A percentile compares a stretch with the other conserved stretches of the same genome.
phyloP scores from a whole-genome alignment of 2,797 vertebrate species.

The Pipistrellus nathusii region DNA sequence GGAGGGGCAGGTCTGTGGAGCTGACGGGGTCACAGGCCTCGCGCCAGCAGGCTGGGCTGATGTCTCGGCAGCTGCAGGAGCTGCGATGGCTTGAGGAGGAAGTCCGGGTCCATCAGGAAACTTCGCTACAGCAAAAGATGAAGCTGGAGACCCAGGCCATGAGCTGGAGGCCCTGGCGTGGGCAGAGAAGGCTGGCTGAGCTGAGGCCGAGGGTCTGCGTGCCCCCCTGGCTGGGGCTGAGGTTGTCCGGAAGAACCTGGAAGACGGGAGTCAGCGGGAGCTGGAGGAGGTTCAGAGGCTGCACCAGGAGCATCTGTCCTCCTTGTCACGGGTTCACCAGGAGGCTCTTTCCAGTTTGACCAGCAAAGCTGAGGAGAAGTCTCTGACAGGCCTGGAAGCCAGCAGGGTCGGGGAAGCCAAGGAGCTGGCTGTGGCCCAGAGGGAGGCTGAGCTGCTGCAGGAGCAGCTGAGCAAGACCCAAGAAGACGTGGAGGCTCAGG shows the following conservation, averaged over 20 bases:
- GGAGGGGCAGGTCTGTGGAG: slow-evolving; percentile 71
- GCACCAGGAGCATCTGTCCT: slow-evolving; percentile 78
- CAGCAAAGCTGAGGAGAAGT: slow-evolving; percentile 70
- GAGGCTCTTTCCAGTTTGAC: slow-evolving; percentile 67
- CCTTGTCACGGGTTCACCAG: slow-evolving; percentile 70
- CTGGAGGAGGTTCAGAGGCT: slow-evolving; percentile 72
- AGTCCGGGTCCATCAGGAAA: slow-evolving; percentile 67
- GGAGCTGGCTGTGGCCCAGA: slow-evolving; percentile 54
- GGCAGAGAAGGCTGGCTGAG: slow-evolving; percentile 69
- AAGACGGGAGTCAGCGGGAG: slow-evolving; percentile 75
- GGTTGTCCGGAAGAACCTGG: slow-evolving; percentile 73
- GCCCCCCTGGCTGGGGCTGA: slow-evolving; percentile 60
- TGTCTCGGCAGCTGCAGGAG: slow-evolving; percentile 84
- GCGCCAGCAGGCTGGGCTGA: slow-evolving; percentile 83
- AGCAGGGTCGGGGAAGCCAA: slow-evolving; percentile 63
- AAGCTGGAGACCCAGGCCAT: slow-evolving; percentile 73
- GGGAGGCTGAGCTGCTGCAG: slow-evolving; percentile 64
- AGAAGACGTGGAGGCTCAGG: slow-evolving; percentile 80
- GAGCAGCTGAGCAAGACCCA: slow-evolving; percentile 78
- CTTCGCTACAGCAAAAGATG: slow-evolving; percentile 83
- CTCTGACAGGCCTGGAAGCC: slow-evolving; percentile 67
- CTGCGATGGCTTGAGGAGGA: slow-evolving; percentile 81
- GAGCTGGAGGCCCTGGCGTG: slow-evolving; percentile 71
- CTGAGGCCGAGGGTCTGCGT: slow-evolving; percentile 78
- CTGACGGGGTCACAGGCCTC: slow-evolving; percentile 62